phyloP scores from a whole-genome alignment of 1,140 invertebrate species.

The Aporrectodea caliginosa region DNA sequence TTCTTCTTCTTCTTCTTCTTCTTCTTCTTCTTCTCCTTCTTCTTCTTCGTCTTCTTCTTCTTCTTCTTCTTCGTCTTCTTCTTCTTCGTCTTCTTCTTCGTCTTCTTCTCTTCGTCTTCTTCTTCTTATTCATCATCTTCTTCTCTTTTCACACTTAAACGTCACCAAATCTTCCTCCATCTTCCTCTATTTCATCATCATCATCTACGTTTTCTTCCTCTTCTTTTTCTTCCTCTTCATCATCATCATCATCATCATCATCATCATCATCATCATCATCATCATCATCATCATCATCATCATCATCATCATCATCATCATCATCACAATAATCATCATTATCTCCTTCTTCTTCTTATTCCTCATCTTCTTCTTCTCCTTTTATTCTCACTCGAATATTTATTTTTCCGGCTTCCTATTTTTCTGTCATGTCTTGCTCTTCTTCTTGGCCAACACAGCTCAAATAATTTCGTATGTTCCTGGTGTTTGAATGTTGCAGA shows the following conservation, averaged over 20 bases:
- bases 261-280: neutral
- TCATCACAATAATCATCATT: neutral
- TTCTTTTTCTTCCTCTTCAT: neutral
- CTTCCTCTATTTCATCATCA: neutral
- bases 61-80: neutral
- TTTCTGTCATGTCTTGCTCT: no score
- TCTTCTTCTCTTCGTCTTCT: neutral
- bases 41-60: neutral
- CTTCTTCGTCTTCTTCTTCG: neutral
- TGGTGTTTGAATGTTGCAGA: neutral
- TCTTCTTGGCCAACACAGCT: no score
- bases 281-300: constrained; percentile 3
- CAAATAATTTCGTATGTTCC: neutral
- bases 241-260: neutral
- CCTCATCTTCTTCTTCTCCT: neutral
- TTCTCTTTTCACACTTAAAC: neutral
- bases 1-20: neutral
- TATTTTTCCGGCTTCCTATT: no score
- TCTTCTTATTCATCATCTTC: neutral
- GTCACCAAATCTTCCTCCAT: neutral
- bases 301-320: constrained; percentile 2
- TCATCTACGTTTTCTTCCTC: neutral
- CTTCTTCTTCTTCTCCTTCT: neutral
- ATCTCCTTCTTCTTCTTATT: neutral
- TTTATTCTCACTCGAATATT: neutral